Conservation (phyloP, 2,113 vertebrate genomes). For the Brienomyrus brachyistius region DNA sequence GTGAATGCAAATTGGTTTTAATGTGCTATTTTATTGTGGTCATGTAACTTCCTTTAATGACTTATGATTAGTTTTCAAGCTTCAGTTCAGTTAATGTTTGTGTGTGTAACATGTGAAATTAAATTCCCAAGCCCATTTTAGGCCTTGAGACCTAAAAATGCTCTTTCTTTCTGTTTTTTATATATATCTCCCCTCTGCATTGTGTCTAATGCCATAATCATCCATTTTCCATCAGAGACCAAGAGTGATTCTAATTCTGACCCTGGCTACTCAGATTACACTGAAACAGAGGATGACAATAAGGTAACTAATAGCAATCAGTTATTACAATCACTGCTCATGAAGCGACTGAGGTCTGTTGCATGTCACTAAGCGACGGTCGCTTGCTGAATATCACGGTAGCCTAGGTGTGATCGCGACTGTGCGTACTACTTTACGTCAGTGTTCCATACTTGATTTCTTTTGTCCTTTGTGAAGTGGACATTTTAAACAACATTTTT, state of each 20-base stretch:
- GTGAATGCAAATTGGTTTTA: neutral
- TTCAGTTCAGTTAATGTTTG: neutral
- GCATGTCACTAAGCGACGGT: neutral
- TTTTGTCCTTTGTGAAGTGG: neutral
- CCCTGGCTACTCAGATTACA: constrained; percentile 37
- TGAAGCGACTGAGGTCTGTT: neutral
- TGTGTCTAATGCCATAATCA: neutral
- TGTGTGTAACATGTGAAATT: neutral
- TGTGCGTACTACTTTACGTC: neutral
- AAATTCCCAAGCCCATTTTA: neutral
- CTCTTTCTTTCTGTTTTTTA: neutral
- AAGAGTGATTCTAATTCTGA: constrained; percentile 30
- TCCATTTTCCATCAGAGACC: constrained; percentile 37
- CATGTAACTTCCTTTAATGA: neutral
- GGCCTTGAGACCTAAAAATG: neutral
- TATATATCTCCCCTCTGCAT: neutral
- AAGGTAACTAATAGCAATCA: neutral
- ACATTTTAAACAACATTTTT: neutral
- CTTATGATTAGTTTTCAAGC: neutral
- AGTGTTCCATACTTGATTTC: neutral
- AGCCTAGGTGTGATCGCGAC: neutral
- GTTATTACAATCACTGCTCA: neutral
- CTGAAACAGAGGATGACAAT: constrained; percentile 40
- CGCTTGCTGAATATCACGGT: neutral
- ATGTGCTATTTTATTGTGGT: neutral